Base-by-base conservation (phyloP, 2,797 vertebrate species). In the Argya squamiceps region DNA sequence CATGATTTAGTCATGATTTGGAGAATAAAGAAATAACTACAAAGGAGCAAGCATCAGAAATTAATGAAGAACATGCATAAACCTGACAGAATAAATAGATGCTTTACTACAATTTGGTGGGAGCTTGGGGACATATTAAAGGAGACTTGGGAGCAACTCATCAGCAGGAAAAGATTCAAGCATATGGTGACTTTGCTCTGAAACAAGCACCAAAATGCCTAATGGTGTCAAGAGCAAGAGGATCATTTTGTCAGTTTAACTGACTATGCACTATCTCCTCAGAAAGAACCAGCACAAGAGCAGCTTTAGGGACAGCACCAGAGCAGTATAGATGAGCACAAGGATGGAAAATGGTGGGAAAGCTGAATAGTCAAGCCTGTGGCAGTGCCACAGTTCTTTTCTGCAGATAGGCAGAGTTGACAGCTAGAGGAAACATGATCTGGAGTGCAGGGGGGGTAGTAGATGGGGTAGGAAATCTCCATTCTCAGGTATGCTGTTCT, bases 61-160 rank as follows among this genome's bases (percentile, higher is more conserved):
- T 70, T 86, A 89, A 95, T 76, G 78, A 94, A 88, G 60, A 93
- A 50, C 47, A 60, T 83, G 36, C 41, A 86, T 67, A 89, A 94
- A 89, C 34, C 41, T 64, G 62, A 63, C 65, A 95, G 78, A 56
- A 41, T 84, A 95, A 96, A 85, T 81, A 89, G 89, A 91, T 92
- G 44, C 55, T 88, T 93, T 92, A 92, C 84, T 89, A 88, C 32
- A 55, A 64, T 73, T 82, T 77, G 60, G 84, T 47, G 84, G 60
- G 76, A 76, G 39, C 50, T 59, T 92, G 50, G 87, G 68, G 84
- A 92, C 29, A 55, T 36, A 78, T 55, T 91, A 94, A 89, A 23
- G 36, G 81, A 75, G 47, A 92, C 24, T 52, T 46, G 47, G 68
- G 87, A 96, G 47, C 64, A 91, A 80, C 60, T 89, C 64, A 75